Base-by-base conservation (phyloP, 1,140 invertebrate species). In the Acromyrmex echinatior region DNA sequence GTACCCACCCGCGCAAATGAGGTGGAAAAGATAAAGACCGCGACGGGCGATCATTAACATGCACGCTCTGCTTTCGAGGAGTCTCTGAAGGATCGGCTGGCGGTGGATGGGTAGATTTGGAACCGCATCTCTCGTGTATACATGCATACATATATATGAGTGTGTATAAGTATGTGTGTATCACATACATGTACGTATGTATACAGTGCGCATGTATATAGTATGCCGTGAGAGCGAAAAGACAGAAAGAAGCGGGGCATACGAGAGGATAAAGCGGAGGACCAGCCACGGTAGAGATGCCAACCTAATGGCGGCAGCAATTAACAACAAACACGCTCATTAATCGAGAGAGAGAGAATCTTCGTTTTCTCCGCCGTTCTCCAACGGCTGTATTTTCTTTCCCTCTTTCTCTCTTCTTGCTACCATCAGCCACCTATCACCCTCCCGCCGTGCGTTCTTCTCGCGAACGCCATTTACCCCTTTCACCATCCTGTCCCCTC, bases 251-350 rank as follows among this genome's bases (percentile, higher is more conserved):
- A 80, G 66, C 66, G 71, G 25, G 60, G 63, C 53, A 63, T 16
- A 68, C 25, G 68, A 82, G 73, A 82, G 73, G 85, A 77, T 71
- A 81, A 77, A 82, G 71, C 56, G 81, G 71, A 25, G 86, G 86
- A 53, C 9, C 53, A 71, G 39, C 51, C 49, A 62, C 21, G 21
- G 58, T 77, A 73, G 92, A 93, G 94, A 95, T 95, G 94, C 91
- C 93, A 95, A 95, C 94, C 92, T 95, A 95, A 95, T 95, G 95
- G 94, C 93, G 94, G 92, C 92, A 95, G 95, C 95, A 95, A 95
- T 95, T 95, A 95, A 95, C 95, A 95, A 95, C 95, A 95, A 95
- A 95, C 95, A 95, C 94, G 94, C 94, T 95, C 95, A 95, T 95
- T 95, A 95, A 95, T 95, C 93, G 95, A 93, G 90, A 92, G 71